Base-by-base conservation (phyloP, 2,888 invertebrate species). In the Caenorhabditis uteleia region DNA sequence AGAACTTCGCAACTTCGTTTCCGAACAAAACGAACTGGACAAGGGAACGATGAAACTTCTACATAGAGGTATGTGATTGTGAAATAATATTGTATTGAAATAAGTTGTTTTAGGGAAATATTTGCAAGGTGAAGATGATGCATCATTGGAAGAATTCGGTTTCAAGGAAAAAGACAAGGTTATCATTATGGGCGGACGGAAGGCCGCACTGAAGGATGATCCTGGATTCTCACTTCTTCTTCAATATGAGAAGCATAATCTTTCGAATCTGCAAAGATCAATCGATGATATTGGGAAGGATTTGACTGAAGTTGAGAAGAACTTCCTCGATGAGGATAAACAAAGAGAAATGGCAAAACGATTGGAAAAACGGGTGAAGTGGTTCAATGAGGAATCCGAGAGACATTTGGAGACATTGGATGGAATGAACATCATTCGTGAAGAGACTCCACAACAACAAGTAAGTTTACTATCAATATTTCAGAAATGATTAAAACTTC, bases 321-420 rank as follows among this genome's bases (percentile, higher is more conserved):
- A 75, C 27, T 82, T 76, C 40, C 60, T 81, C 14, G 70, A 77
- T 21, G 78, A 69, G 18, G 40, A 70, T 8, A 70, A 73, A 42
- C 68, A 68, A 14, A 23, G 54, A 7, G 78, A 80, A 53, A 73
- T 78, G 77, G 62, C 68, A n/a, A 74, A 69, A 33, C 55, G 60
- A 31, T 56, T 78, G 59, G 76, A 78, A 21, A 79, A 77, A 39
- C 62, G 70, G 38, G 34, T 82, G 27, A 64, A 71, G 29, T 47
- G 36, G 26, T 82, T 79, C 67, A 74, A 69, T 29, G 79, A 80
- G 50, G 50, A 47, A 26, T 45, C 50, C 1, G 45, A 76, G 31
- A 59, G 75, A 43, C 81, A 82, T 56, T 59, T 82, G 38, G 75
- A 75, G 43, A 38, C 68, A n/a, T 64, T 82, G 38, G 82, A 82